A percentile compares a stretch with the other conserved stretches of the same genome.
phyloP scores from a whole-genome alignment of 2,888 invertebrate species.

The Prosapia bicincta region DNA sequence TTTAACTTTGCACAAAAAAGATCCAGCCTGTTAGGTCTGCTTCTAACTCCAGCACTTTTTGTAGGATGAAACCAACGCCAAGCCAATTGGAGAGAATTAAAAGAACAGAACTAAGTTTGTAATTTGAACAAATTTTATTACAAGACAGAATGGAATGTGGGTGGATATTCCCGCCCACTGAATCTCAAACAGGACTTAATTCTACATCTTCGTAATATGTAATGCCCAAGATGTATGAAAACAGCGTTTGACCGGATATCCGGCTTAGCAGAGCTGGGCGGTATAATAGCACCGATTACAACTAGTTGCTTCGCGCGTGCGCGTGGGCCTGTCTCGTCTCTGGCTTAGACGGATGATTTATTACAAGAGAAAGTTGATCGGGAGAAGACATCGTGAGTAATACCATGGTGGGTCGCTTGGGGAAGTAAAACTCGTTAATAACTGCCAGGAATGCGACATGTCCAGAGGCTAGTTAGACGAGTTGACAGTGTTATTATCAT shows the following conservation, averaged over 20 bases:
- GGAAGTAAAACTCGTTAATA: too few relatives aligned
- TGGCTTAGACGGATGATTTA: background rate
- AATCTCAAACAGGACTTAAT: background rate
- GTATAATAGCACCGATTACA: background rate
- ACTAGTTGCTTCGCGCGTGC: background rate
- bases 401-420: too few relatives aligned
- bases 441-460: too few relatives aligned
- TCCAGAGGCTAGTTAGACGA: too few relatives aligned
- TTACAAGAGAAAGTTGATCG: too few relatives aligned
- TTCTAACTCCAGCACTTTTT: too few relatives aligned
- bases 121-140: background rate
- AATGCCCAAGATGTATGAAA: background rate
- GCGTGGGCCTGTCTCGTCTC: background rate
- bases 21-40: too few relatives aligned
- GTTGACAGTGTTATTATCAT: too few relatives aligned
- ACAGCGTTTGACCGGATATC: background rate
- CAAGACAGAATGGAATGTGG: background rate
- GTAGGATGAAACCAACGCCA: too few relatives aligned
- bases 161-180: background rate
- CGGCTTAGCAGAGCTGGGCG: background rate
- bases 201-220: background rate
- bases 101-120: background rate
- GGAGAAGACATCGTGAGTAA: too few relatives aligned
- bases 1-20: too few relatives aligned
- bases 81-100: background rate